Conservation (phyloP, 2,113 vertebrate species). For the Sciurus niger region DNA sequence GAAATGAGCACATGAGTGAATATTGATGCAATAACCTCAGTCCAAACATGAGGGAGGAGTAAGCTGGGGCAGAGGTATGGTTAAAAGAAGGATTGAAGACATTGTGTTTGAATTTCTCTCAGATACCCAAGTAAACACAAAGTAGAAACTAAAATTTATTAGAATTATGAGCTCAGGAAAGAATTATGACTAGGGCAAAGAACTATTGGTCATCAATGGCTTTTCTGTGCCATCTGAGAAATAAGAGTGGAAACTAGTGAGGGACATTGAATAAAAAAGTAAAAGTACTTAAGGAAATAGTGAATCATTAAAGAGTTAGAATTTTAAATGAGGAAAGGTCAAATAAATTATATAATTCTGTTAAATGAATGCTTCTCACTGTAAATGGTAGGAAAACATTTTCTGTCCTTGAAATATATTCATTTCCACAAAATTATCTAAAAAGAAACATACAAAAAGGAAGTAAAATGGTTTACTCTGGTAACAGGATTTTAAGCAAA, state of each 20-base stretch:
- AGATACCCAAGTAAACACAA: background rate
- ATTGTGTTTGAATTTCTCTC: background rate
- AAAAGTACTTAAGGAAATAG: background rate
- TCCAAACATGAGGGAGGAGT: background rate
- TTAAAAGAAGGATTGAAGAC: background rate
- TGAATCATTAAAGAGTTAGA: background rate
- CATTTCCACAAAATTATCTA: background rate
- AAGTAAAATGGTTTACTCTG: background rate
- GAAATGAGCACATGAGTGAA: background rate
- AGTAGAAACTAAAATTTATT: background rate
- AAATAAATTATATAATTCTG: background rate
- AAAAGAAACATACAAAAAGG: background rate
- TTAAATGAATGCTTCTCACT: background rate
- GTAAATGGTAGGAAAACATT: background rate
- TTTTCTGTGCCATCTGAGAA: background rate
- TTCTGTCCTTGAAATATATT: background rate
- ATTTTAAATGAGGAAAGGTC: background rate
- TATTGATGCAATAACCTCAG: background rate
- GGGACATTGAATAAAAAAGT: background rate
- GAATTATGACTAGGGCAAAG: slow-evolving; percentile 7
- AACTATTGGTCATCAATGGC: background rate
- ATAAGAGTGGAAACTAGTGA: background rate
- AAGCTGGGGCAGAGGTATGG: too few relatives aligned
- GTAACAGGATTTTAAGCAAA: background rate
- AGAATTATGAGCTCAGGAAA: background rate